These are phyloP conservation scores for Metopia argyrocephala DNA, from an alignment of 2,888 invertebrate species.

Conservation along the genomic window DNA sequence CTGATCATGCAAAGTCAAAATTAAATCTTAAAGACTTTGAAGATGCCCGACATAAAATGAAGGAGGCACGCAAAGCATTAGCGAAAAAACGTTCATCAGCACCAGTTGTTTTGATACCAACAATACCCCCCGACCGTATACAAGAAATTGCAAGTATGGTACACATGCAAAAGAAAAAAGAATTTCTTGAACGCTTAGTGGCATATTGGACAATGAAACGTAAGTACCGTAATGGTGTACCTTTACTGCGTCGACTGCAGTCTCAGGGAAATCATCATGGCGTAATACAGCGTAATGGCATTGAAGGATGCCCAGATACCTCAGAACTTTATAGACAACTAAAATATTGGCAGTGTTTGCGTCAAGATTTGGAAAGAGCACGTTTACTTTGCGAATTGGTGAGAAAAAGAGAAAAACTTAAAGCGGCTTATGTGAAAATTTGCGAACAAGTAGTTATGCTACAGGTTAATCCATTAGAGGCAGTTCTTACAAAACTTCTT, in stretches of 20 bases:
- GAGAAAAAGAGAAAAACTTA: constrained; percentile 95
- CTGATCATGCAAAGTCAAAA: constrained; percentile 76
- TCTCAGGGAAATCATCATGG: constrained; percentile 80
- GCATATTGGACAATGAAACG: constrained; percentile 99
- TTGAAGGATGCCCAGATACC: constrained; percentile 83
- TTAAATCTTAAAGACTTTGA: constrained; percentile 80
- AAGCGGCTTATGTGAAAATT: constrained; percentile 90
- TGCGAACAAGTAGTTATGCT: constrained; percentile 90
- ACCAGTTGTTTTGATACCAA: constrained; percentile 95
- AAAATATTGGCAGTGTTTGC: constrained; percentile 95
- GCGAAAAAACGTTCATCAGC: constrained; percentile 94
- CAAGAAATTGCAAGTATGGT: constrained; percentile 91
- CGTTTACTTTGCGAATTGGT: constrained; percentile 94
- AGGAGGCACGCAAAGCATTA: constrained; percentile 90
- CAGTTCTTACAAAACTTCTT: constrained; percentile 87
- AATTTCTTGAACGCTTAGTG: constrained; percentile 92
- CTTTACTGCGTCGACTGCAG: constrained; percentile 91
- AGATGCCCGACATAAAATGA: constrained; percentile 89
- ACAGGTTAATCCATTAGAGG: constrained; percentile 89
- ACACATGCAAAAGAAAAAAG: constrained; percentile 86
- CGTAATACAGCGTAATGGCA: constrained; percentile 80
- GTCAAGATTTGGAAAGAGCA: constrained; percentile 96
- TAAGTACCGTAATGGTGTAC: constrained; percentile 96
- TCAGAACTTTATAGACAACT: constrained; percentile 90
- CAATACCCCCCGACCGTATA: constrained; percentile 92